Conservation (phyloP, 2,888 invertebrate species). For the Hedya salicella region DNA sequence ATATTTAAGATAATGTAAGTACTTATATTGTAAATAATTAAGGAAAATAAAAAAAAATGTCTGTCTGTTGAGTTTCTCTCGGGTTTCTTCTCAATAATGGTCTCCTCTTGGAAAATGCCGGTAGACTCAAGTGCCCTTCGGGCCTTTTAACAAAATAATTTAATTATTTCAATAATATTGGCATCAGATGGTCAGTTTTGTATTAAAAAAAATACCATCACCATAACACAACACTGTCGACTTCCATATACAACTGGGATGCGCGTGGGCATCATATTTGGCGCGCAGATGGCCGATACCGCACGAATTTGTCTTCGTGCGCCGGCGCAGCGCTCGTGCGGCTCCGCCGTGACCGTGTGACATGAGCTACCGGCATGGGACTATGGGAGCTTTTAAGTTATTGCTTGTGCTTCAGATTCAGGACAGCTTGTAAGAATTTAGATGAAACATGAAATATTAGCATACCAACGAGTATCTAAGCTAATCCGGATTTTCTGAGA, state of each 20-base stretch:
- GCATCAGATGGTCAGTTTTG: too few relatives aligned
- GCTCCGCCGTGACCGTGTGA: not conserved
- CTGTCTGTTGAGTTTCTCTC: too few relatives aligned
- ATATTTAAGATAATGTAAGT: too few relatives aligned
- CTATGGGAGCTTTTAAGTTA: not conserved
- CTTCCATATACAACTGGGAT: constrained; percentile 25
- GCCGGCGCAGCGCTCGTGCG: not conserved
- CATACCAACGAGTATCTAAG: too few relatives aligned
- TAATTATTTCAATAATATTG: too few relatives aligned
- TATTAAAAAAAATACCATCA: not conserved
- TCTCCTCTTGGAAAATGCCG: too few relatives aligned
- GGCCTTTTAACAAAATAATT: too few relatives aligned
- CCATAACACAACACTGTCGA: constrained; percentile 2
- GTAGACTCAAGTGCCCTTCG: too few relatives aligned
- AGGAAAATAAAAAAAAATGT: too few relatives aligned
- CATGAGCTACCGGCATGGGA: not conserved
- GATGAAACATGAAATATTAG: not conserved
- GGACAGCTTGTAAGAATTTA: not conserved
- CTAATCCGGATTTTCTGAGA: too few relatives aligned
- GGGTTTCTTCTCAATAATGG: too few relatives aligned
- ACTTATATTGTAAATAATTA: too few relatives aligned
- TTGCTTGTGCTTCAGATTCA: not conserved
- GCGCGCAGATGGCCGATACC: constrained; percentile 48
- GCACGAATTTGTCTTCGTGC: constrained; percentile 46
- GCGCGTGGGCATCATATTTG: constrained; percentile 41